Base-by-base conservation (phyloP, 2,888 invertebrate genomes). In the Macrosiphum euphorbiae region DNA sequence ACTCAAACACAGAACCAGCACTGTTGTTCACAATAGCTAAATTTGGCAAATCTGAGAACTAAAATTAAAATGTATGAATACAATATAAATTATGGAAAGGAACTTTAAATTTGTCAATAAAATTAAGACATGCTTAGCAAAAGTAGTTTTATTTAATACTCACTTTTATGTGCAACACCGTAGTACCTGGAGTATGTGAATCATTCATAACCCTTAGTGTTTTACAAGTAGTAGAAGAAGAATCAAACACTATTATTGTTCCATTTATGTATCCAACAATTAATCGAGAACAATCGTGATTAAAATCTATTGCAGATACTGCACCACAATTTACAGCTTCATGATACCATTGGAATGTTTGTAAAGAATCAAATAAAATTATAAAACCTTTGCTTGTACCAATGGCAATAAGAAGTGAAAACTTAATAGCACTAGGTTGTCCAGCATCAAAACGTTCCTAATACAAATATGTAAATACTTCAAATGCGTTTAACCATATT, bases 321-420 rank as follows among this genome's bases (percentile, higher is more conserved):
- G 98, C 98, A 47, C 98, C 98, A 95, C 97, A 97, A 95, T 97
- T 97, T 90, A 96, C 96, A 95, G 97, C 96, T 95, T 97, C 97
- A 95, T 97, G 96, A 95, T 98, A 99, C 98, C 98, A 99, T 95
- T 98, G 97, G 95, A 99, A 96, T 24, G 98, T 98, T 96, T 99
- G 99, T 86, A 98, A 97, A 91, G 97, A 96, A 96, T 98, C 98
- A 96, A 98, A 98, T 93, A 98, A 97, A 55, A 99, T 96, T 92
- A 99, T 97, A 95, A 98, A 97, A 0, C 99, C 99, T 96, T 99
- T 98, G 52, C 99, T 98, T 58, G 99, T 99, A 78, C 99, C 99
- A 58, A 99, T 97, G n/a, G 98, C 98, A 94, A 99, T 97, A 13
- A 94, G 90, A 96, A 98, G 97, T 93, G 97, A 97, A 20, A 97